Conservation (phyloP, 1,140 invertebrate species). For the Drosophila kurseongensis region DNA sequence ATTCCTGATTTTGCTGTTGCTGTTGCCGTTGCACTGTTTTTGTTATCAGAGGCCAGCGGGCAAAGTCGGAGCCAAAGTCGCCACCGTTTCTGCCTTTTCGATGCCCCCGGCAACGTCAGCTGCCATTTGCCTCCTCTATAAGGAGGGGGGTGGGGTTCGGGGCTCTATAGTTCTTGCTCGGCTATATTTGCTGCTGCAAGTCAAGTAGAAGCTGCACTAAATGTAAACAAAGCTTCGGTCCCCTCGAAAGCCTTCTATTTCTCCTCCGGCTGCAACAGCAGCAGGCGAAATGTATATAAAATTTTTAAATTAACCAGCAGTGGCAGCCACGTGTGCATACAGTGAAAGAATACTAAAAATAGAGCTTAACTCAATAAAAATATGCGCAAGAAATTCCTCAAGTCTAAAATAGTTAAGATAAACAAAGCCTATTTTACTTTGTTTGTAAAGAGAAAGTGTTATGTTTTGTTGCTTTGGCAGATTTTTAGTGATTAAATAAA, state of each 20-base stretch:
- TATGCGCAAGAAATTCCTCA: too few relatives aligned
- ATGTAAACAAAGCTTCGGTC: constrained; percentile 69
- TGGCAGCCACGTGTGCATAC: constrained; percentile 58
- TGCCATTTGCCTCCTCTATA: constrained; percentile 21
- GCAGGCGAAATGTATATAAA: constrained; percentile 77
- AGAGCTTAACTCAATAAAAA: background rate
- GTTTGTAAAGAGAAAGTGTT: too few relatives aligned
- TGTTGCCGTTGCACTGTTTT: constrained; percentile 35
- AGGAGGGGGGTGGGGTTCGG: background rate
- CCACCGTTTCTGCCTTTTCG: constrained; percentile 17
- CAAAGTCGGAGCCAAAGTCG: constrained; percentile 49
- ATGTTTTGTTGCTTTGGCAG: too few relatives aligned
- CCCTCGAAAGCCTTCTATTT: constrained; percentile 2
- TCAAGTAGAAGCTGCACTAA: constrained; percentile 76
- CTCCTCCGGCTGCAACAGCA: constrained; percentile 27
- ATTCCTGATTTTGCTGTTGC: constrained; percentile 16
- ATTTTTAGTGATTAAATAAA: too few relatives aligned
- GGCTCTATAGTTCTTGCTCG: constrained; percentile 28
- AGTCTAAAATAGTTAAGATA: too few relatives aligned
- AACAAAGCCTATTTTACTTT: too few relatives aligned
- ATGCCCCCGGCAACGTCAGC: constrained; percentile 58
- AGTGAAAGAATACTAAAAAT: constrained; percentile 15
- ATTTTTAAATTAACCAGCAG: constrained; percentile 74
- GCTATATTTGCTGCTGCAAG: constrained; percentile 63
- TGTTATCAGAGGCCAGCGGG: constrained; percentile 49